Percentiles rank a stretch among this genome's conserved stretches.
These are phyloP conservation scores for Troides oblongomaculatus DNA, from an alignment of 2,888 invertebrate species.

Conservation along the genomic window DNA sequence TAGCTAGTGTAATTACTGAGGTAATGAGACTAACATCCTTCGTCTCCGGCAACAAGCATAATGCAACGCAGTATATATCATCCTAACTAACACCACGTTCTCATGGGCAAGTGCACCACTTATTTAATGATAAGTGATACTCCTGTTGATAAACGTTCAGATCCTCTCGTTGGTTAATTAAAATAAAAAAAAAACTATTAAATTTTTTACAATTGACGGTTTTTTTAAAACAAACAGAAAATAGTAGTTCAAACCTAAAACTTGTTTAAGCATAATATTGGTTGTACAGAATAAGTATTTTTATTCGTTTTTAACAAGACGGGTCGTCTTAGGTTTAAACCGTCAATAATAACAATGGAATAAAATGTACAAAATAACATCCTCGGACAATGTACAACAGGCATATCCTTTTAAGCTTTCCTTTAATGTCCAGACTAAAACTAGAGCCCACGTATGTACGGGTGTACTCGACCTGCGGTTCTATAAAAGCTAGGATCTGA, in stretches of 20 bases:
- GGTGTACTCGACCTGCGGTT: slow-evolving; percentile 54
- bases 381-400: slow-evolving; percentile 45
- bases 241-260: not conserved
- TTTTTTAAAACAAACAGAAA: not conserved
- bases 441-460: slow-evolving; percentile 69
- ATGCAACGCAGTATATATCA: too few species aligned
- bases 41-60: too few species aligned
- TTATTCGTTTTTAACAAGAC: too few species aligned
- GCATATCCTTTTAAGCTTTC: slow-evolving; percentile 69
- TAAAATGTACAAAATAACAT: slow-evolving; percentile 27
- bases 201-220: not conserved
- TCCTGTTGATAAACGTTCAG: too few species aligned
- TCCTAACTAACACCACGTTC: too few species aligned
- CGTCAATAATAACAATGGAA: slow-evolving; percentile 19
- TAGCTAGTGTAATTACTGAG: too few species aligned
- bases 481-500: slow-evolving; percentile 73
- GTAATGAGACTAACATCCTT: too few species aligned
- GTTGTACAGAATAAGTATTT: too few species aligned
- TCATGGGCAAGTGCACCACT: too few species aligned
- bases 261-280: not conserved
- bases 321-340: not conserved
- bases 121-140: too few species aligned
- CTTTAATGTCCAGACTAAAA: slow-evolving; percentile 62
- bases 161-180: too few species aligned
- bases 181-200: too few species aligned